Evolutionary conservation across 64 coral and sea anemone species (phyloP), one percentile per base, ranked within the genome.

Genomic region (Montipora cactus): DNA sequence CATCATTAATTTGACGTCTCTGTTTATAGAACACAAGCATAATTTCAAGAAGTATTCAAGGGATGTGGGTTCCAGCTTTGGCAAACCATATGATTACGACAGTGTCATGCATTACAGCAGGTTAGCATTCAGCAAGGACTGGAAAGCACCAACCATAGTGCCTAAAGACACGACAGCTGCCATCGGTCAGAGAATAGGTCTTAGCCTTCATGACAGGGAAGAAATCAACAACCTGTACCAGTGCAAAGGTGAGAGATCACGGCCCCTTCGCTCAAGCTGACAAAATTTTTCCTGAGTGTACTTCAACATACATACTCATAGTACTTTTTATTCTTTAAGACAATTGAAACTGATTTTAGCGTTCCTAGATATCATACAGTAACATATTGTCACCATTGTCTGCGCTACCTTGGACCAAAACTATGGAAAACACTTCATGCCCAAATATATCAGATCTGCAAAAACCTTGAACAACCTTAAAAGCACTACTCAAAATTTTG

Each of bases 21-120:
- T 16, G 44, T 83, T 87, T 87, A 1, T 44, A 93, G 91, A 79
- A 18, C 91, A 93, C 78, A 15, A 8, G 0, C 91, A 84, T 14
- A 93, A 93, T 48, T 93, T 93, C 58, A 16, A 76, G 59, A 93
- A 87, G 82, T 93, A 93, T n/a, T 44, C 81, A 3, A 21, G 72
- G 15, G 20, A 61, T 78, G 18, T 87, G 8, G 91, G 91, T 3
- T 85, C 91, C 19, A 68, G 47, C 73, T 83, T 93, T 49, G 81
- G 91, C 44, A 93, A 93, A 47, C 91, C 91, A 11, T 93, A 93
- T 62, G 91, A 93, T 71, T 93, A 93, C 74, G 8, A 84, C 11
- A 93, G 91, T 49, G 91, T 93, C 3, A 93, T 93, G 91, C 91
- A 93, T 62, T 93, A 93, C 58, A 77, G 80, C 48, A 64, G 16